These are phyloP conservation scores for Darevskia nairensis DNA, from an alignment of 2,797 vertebrate species.

Conservation along the genomic window DNA sequence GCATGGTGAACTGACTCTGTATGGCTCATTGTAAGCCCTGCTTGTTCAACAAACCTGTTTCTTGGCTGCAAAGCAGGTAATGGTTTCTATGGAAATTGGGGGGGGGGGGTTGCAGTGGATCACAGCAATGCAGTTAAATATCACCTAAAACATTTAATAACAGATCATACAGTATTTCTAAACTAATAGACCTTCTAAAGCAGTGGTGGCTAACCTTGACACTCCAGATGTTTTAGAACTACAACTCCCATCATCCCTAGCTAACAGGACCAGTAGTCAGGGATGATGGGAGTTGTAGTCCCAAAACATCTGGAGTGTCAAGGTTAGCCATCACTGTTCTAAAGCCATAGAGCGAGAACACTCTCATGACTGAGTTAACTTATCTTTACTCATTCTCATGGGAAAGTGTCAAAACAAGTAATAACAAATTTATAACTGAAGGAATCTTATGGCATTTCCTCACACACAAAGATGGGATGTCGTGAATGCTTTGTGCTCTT, in stretches of 20 bases:
- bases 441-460: neutral
- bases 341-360: neutral
- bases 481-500: neutral
- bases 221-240: too few species aligned
- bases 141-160: neutral
- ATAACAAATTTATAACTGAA: neutral
- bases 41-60: too few species aligned
- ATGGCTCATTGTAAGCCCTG: too few species aligned
- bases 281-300: too few species aligned
- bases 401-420: slow-evolving; percentile 18
- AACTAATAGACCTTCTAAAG: neutral
- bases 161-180: neutral
- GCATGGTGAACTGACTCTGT: too few species aligned
- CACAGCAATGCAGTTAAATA: neutral
- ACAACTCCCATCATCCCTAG: too few species aligned
- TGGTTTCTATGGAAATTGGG: too few species aligned
- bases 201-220: too few species aligned
- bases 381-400: slow-evolving; percentile 4
- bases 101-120: neutral
- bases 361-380: neutral
- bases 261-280: too few species aligned
- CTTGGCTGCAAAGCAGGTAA: too few species aligned
- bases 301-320: too few species aligned
- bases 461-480: slow-evolving; percentile 9
- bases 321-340: too few species aligned